Evolutionary conservation across 2,113 vertebrate species (phyloP).

Genomic region (Zosterops japonicus): DNA sequence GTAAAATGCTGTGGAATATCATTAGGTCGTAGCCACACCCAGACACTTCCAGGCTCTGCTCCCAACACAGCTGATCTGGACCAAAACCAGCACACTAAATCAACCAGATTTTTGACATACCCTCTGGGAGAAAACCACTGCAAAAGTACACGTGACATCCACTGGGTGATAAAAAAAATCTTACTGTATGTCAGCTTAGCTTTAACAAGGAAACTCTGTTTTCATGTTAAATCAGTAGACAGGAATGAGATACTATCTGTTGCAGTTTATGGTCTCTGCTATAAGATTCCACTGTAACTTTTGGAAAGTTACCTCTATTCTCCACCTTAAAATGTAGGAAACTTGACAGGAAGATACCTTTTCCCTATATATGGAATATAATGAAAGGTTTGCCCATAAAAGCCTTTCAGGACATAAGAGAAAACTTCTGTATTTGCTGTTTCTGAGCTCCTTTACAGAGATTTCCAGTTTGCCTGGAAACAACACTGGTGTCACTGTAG

Average conservation of each 20-base stretch:
- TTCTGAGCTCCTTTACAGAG: background rate
- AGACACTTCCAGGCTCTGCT: background rate
- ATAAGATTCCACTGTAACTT: background rate
- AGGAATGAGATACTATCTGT: background rate
- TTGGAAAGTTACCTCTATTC: background rate
- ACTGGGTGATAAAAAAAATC: background rate
- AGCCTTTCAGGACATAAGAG: background rate
- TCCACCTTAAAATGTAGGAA: background rate
- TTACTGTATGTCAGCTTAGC: background rate
- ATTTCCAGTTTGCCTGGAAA: background rate
- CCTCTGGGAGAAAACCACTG: background rate
- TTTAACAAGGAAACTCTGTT: background rate
- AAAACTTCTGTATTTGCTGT: background rate
- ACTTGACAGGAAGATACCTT: background rate
- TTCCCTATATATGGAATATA: background rate
- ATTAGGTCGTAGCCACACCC: fast-evolving
- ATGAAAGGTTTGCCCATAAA: background rate
- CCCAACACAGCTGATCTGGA: too few species aligned
- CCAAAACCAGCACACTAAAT: background rate
- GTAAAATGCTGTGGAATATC: too few species aligned
- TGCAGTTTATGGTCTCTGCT: background rate
- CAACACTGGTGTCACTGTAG: background rate
- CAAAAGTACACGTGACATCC: background rate
- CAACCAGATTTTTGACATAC: background rate
- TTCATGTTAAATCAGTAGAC: background rate